Conservation (phyloP, 2,888 invertebrate species). For the Drosophila siamana region DNA sequence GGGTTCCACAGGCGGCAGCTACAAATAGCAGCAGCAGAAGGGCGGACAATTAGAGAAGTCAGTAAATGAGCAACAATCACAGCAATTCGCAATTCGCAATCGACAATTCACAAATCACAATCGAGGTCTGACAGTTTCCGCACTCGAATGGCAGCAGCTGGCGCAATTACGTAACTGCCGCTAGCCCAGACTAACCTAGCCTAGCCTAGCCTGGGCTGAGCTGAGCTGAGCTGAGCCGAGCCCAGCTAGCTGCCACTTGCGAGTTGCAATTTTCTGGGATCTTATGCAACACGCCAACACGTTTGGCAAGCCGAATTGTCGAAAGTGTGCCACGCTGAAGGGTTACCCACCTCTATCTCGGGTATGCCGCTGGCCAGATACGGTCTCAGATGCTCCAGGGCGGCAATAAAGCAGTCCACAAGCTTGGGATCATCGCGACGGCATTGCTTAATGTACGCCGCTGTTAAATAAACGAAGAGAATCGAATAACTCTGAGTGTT, state of each 20-base stretch:
- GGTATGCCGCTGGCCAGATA: constrained; percentile 88
- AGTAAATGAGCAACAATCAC: constrained; percentile 7
- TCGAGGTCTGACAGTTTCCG: constrained; percentile 43
- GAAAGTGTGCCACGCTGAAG: constrained; percentile 19
- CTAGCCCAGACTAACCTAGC: constrained; percentile 45
- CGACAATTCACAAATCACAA: constrained; percentile 9
- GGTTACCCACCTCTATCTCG: constrained; percentile 87
- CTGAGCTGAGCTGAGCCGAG: too few relatives aligned
- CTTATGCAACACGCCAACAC: constrained; percentile 63
- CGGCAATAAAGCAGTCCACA: constrained; percentile 87
- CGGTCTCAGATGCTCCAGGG: constrained; percentile 87
- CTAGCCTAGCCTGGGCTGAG: too few relatives aligned
- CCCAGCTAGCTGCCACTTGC: constrained; percentile 41
- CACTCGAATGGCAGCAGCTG: constrained; percentile 33
- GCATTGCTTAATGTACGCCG: constrained; percentile 89
- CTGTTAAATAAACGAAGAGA: constrained; percentile 37
- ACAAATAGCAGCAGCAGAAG: constrained; percentile 7
- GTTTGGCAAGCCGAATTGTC: constrained; percentile 52
- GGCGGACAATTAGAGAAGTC: background rate
- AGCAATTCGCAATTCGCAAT: constrained; percentile 3
- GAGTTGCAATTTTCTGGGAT: constrained; percentile 31
- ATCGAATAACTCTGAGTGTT: constrained; percentile 16
- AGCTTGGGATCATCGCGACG: constrained; percentile 88
- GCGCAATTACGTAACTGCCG: constrained; percentile 52
- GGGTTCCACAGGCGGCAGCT: constrained; percentile 89